These are phyloP conservation scores for Venustoraphidia nigricollis DNA, from an alignment of 2,888 invertebrate species.

Conservation along the genomic window DNA sequence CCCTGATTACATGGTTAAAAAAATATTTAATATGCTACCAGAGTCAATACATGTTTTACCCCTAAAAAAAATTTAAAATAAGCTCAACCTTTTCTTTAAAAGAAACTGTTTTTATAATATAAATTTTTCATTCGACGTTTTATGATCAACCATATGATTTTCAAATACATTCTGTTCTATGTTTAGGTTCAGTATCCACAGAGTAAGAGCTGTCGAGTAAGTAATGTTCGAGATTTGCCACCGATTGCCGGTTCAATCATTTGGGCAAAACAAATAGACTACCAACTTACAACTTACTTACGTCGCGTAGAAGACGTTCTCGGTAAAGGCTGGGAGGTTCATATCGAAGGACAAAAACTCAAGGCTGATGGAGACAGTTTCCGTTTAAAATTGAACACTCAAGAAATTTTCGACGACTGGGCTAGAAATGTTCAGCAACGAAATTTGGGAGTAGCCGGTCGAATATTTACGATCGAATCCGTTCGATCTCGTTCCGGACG, in stretches of 20 bases:
- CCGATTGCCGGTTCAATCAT: constrained; percentile 97
- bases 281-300: constrained; percentile 90
- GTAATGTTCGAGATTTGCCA: constrained; percentile 84
- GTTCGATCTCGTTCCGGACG: constrained; percentile 63
- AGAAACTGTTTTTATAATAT: too few relatives aligned
- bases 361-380: constrained; percentile 98
- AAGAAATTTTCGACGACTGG: constrained; percentile 98
- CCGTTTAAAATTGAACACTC: constrained; percentile 86
- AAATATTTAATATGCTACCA: not conserved
- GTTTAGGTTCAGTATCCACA: constrained; percentile 81
- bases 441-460: constrained; percentile 83
- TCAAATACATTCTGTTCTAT: constrained; percentile 11
- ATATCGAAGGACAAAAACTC: constrained; percentile 94
- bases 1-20: too few relatives aligned
- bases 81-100: too few relatives aligned
- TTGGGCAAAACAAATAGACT: constrained; percentile 97
- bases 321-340: constrained; percentile 97
- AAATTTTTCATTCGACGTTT: too few relatives aligned
- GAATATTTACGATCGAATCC: constrained; percentile 87
- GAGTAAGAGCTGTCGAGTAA: constrained; percentile 85
- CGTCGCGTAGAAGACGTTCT: constrained; percentile 96
- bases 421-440: constrained; percentile 85
- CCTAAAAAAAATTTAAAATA: too few relatives aligned
- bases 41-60: too few relatives aligned
- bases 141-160: too few relatives aligned